Evolutionary conservation across 2,797 vertebrate genomes (phyloP), one percentile per base, ranked within the genome.

Genomic region (Apogon hyalosoma): DNA sequence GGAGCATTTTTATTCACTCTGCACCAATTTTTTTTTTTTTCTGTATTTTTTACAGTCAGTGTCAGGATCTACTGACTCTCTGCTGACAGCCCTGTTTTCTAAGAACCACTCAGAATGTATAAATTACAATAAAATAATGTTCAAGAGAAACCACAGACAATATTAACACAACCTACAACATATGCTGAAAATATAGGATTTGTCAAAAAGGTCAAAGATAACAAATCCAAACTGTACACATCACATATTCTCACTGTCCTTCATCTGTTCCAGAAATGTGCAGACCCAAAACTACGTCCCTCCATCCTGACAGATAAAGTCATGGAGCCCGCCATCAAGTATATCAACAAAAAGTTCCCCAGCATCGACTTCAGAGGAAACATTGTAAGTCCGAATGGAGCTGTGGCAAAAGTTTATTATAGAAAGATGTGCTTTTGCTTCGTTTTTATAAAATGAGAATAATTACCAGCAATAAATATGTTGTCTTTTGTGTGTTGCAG

Each of bases 281-380:
- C 89, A 2, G 95, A 97, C 48, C 84, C 94, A 2, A 96, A 96
- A 81, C 76, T 87, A 36, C 92, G 95, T 1, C 96, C 93, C 0
- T 24, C 89, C 2, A 76, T 94, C 73, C 88, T 98, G 57, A 73
- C 90, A 1, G 95, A 98, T 11, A 97, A 97, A 87, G 60, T 61
- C 53, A 94, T 96, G 94, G 97, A 98, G 84, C 13, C 95, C 0
- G 95, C 95, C 4, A n/a, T 96, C 75, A 98, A 97, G 75, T 95
- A 96, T 69, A 96, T 98, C 88, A 96, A 93, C 91, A 97, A 97
- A 87, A 98, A 96, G 80, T 98, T 98, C 69, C 96, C 97, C 48
- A 97, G 88, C 77, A 91, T 98, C 43, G 97, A 98, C 75, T 92
- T 95, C 75, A 93, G 96, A 69, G 92, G 93, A 66, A 93, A 75